Evolutionary conservation across 37 sponge, comb jelly and placozoan genomes (phyloP).

Genomic region (Axinella damicornis): DNA sequence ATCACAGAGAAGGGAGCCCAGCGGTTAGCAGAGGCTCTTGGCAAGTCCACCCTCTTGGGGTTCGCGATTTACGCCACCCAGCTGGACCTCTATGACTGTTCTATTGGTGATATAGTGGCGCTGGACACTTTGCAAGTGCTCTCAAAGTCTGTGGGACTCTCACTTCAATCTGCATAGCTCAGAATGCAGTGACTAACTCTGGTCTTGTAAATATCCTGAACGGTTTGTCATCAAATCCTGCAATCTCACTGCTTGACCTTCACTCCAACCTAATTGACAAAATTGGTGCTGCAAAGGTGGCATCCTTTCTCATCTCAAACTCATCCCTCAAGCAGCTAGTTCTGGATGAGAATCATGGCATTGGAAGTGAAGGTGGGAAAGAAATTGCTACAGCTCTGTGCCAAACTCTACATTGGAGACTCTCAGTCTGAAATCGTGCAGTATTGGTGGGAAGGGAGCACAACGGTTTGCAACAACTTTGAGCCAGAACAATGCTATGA

Average conservation of each 20-base stretch:
- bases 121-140: constrained; percentile 4
- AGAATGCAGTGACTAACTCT: constrained; percentile 27
- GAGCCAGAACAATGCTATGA: constrained; percentile 4
- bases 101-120: constrained; percentile 41
- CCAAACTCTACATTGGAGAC: constrained; percentile 17
- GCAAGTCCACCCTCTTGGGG: not conserved
- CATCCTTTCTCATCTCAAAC: not conserved
- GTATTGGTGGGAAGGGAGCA: constrained; percentile 24
- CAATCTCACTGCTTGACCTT: constrained; percentile 15
- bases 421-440: constrained; percentile 35
- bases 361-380: constrained; percentile 24
- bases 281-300: constrained; percentile 16
- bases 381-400: constrained; percentile 28
- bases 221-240: not conserved
- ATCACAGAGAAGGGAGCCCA: constrained; percentile 19
- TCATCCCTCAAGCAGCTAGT: not conserved
- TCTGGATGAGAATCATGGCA: constrained; percentile 29
- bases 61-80: constrained; percentile 51
- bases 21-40: constrained; percentile 9
- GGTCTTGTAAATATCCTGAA: constrained; percentile 16
- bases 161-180: constrained; percentile 9
- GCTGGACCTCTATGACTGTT: constrained; percentile 46
- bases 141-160: not conserved
- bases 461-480: constrained; percentile 12
- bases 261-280: constrained; percentile 20